Evolutionary conservation across 2,888 invertebrate species (phyloP).

Genomic region (Torymus texanus): DNA sequence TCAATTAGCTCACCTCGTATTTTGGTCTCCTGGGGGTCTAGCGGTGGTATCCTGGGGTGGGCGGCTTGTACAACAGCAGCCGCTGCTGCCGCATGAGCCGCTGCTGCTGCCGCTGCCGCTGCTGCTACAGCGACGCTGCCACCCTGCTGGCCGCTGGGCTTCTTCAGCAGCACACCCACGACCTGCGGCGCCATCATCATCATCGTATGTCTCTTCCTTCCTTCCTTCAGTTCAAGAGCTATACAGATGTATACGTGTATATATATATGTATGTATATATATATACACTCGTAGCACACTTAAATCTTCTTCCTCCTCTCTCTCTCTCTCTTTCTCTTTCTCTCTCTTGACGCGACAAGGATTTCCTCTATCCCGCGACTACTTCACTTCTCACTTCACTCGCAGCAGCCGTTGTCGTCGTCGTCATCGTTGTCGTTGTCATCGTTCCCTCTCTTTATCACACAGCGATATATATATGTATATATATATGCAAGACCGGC

Average conservation of each 20-base stretch:
- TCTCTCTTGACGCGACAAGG: not conserved
- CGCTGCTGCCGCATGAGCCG: slow-evolving; percentile 12
- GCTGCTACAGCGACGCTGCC: too few species aligned
- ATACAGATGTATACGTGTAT: too few species aligned
- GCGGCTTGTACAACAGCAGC: slow-evolving; percentile 30
- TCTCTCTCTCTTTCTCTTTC: not conserved
- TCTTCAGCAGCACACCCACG: slow-evolving; percentile 72
- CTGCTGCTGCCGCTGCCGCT: slow-evolving; percentile 43
- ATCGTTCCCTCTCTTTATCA: slow-evolving; percentile 13
- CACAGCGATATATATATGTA: not conserved
- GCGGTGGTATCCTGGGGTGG: slow-evolving; percentile 61
- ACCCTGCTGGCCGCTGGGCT: slow-evolving; percentile 70
- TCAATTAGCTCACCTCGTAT: slow-evolving; percentile 66
- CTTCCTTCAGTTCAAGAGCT: too few species aligned
- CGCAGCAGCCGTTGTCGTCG: slow-evolving; percentile 11
- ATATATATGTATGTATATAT: too few species aligned
- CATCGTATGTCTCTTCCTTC: not conserved
- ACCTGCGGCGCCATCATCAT: slow-evolving; percentile 73
- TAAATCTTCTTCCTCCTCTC: not conserved
- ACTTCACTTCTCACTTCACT: slow-evolving; percentile 50
- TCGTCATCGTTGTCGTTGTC: slow-evolving; percentile 1
- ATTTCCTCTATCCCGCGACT: slow-evolving; percentile 14
- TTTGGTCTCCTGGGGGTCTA: slow-evolving; percentile 72
- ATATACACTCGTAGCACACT: too few species aligned
- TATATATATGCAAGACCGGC: slow-evolving; percentile 1